These are phyloP conservation scores for Bombus difficillimus DNA, from an alignment of 1,140 invertebrate genomes.

Conservation along the genomic window DNA sequence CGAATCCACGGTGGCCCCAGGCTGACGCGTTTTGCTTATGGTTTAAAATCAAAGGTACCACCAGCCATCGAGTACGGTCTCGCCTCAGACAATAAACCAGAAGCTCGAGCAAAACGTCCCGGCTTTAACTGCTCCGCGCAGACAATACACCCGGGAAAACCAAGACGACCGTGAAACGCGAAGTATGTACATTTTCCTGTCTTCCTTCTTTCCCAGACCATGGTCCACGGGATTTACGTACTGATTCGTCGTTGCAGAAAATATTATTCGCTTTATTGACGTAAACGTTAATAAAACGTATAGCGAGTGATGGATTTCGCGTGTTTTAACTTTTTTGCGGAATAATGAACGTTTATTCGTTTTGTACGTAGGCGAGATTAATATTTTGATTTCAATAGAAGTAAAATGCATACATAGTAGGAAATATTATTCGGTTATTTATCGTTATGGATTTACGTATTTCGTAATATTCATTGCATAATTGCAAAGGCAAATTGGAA, in stretches of 20 bases:
- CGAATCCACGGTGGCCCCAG: neutral
- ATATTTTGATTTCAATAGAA: too few relatives aligned
- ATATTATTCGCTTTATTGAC: neutral
- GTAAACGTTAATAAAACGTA: too few relatives aligned
- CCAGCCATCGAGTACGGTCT: neutral
- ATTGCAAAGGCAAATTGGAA: too few relatives aligned
- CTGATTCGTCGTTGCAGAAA: neutral
- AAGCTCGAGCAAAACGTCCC: conserved; percentile 27
- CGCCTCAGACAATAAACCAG: conserved; percentile 53
- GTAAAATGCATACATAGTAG: too few relatives aligned
- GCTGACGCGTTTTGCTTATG: conserved; percentile 28
- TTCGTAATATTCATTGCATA: too few relatives aligned
- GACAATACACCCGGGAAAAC: conserved; percentile 32
- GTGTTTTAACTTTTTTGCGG: too few relatives aligned
- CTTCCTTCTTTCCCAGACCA: neutral
- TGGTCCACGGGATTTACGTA: neutral
- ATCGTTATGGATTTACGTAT: too few relatives aligned
- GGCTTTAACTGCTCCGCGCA: conserved; percentile 14
- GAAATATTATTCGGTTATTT: too few relatives aligned
- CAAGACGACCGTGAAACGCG: conserved; percentile 17
- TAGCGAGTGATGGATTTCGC: neutral
- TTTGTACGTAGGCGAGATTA: too few relatives aligned
- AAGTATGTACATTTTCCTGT: conserved; percentile 44
- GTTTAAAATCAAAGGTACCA: conserved; percentile 51
- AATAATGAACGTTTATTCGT: too few relatives aligned